Conservation (phyloP, 2,888 invertebrate species). For the Cabera pusaria region DNA sequence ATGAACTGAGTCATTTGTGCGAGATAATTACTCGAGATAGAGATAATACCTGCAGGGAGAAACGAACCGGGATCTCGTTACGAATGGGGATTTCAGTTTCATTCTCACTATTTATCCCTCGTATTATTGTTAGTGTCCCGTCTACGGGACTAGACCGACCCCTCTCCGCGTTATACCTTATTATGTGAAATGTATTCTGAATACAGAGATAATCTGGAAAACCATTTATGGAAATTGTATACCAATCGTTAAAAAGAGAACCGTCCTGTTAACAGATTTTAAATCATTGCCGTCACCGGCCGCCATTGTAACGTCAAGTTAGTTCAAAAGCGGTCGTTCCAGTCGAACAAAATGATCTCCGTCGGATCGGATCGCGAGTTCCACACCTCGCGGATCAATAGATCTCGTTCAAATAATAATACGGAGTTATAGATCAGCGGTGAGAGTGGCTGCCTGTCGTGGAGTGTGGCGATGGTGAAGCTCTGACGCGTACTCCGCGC, state of each 20-base stretch:
- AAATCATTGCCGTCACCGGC: slow-evolving; percentile 81
- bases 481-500: slow-evolving; percentile 46
- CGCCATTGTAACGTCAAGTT: slow-evolving; percentile 81
- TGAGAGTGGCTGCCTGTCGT: slow-evolving; percentile 45
- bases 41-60: slow-evolving; percentile 53
- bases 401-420: slow-evolving; percentile 83
- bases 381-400: slow-evolving; percentile 81
- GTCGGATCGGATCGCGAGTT: slow-evolving; percentile 70
- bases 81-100: slow-evolving; percentile 58
- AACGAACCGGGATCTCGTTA: slow-evolving; percentile 57
- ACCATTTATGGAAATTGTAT: slow-evolving; percentile 82
- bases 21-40: slow-evolving; percentile 64
- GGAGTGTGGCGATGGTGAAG: slow-evolving; percentile 41
- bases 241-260: slow-evolving; percentile 83
- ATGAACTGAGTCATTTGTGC: slow-evolving; percentile 44
- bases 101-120: slow-evolving; percentile 54
- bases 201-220: slow-evolving; percentile 71
- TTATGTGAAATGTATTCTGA: slow-evolving; percentile 64
- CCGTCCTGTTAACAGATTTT: slow-evolving; percentile 83
- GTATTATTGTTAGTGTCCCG: slow-evolving; percentile 51
- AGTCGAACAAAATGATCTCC: slow-evolving; percentile 81
- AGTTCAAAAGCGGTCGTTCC: slow-evolving; percentile 80
- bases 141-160: slow-evolving; percentile 33
- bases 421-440: slow-evolving; percentile 80
- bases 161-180: slow-evolving; percentile 57